Evolutionary conservation across 1,140 invertebrate species (phyloP), one percentile per base, ranked within the genome.

Genomic region (Drosophila punjabiensis): DNA sequence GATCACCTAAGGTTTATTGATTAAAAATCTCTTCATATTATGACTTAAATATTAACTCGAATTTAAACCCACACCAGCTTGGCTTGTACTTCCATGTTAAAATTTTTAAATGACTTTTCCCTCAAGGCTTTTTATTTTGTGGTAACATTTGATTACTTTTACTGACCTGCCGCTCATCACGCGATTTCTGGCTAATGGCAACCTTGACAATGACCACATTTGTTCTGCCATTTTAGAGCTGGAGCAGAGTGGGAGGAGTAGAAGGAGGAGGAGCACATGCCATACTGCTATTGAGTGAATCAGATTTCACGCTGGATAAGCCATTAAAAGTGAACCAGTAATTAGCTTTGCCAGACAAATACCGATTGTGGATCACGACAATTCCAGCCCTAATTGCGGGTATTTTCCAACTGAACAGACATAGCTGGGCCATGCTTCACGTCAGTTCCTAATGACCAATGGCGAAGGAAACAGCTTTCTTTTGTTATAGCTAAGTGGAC

Each of bases 221-320:
- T 43, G 65, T 47, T 52, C 20, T 48, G 35, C 13, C 16, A 58
- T 59, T 41, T 48, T 63, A 32, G 43, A 63, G 56, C 13, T 16
- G 9, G 20, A 28, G 35, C 32, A 20, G 28, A 35, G 11, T 41
- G 3, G 30, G 13, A 32, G 20, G 37, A 50, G 30, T 18, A 58
- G 45, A 5, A 13, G 30, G 20, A 45, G 43, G 43, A 16, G 20
- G 39, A n/a, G 32, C 48, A 50, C 58, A 43, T 79, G 52, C 37
- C 81, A 41, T 28, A 28, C 48, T 48, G 37, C 65, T 10, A 65
- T 71, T 76, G 56, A 48, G 30, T 76, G 83, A 71, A 56, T 61
- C 48, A 76, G 81, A 76, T 83, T 84, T 80, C 30, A 63, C 73
- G 61, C 73, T 77, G 45, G 62, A 66, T 73, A 77, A 63, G 41